Evolutionary conservation across 2,113 vertebrate genomes (phyloP).

Genomic region (Eonycteris spelaea): DNA sequence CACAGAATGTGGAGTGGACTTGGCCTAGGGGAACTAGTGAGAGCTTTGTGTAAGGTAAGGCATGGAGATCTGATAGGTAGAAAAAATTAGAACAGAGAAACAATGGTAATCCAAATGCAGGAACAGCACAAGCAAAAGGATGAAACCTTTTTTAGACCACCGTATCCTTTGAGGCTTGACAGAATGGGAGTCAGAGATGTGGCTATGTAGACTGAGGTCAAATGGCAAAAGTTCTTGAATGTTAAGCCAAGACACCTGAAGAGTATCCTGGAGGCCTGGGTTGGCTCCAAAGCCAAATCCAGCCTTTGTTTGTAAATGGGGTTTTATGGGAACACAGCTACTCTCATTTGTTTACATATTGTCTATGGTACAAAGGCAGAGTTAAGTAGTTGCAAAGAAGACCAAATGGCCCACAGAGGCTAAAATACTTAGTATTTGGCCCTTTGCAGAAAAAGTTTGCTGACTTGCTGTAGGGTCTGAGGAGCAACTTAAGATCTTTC

Average conservation of each 20-base stretch:
- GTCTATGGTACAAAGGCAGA: neutral
- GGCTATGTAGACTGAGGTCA: neutral
- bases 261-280: neutral
- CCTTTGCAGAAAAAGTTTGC: neutral
- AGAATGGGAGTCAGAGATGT: neutral
- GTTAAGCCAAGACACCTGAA: neutral
- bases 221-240: neutral
- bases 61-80: accelerated
- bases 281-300: neutral
- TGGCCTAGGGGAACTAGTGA: neutral
- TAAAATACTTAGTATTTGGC: neutral
- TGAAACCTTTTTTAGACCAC: neutral
- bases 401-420: neutral
- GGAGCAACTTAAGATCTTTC: neutral
- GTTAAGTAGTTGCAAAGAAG: neutral
- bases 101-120: neutral
- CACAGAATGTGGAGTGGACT: neutral
- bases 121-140: neutral
- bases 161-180: neutral
- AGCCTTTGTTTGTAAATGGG: neutral
- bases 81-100: neutral
- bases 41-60: neutral
- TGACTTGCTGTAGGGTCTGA: neutral
- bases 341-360: neutral
- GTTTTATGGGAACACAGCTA: neutral